Evolutionary conservation across 2,797 vertebrate genomes (phyloP).

Genomic region (Potorous gilbertii): DNA sequence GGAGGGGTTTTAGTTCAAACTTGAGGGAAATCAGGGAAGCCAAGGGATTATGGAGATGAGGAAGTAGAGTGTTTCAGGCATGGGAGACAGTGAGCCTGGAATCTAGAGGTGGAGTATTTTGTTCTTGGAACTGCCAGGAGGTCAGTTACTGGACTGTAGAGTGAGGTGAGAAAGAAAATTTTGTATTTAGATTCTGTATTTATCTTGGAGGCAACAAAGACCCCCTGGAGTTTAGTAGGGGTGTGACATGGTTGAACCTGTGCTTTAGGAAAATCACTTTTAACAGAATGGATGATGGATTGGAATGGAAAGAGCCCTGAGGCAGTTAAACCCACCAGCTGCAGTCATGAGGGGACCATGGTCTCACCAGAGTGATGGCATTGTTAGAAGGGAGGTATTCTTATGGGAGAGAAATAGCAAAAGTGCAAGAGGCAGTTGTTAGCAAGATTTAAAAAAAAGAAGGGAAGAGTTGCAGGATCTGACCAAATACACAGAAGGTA

Average conservation of each 20-base stretch:
- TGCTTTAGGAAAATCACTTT: neutral
- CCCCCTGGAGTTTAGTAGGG: neutral
- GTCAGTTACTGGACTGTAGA: neutral
- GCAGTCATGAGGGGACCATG: no score
- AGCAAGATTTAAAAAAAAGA: neutral
- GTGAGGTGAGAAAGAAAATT: neutral
- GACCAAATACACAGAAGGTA: neutral
- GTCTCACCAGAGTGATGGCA: neutral
- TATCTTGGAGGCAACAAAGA: neutral
- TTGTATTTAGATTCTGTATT: neutral
- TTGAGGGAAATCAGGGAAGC: neutral
- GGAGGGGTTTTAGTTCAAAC: neutral
- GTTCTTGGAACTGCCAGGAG: neutral
- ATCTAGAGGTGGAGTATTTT: neutral
- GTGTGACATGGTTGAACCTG: neutral
- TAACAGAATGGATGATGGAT: neutral
- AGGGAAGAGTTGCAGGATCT: neutral
- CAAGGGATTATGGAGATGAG: neutral
- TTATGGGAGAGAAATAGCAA: neutral
- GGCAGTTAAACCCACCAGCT: neutral
- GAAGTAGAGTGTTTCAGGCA: neutral
- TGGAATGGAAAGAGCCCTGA: neutral
- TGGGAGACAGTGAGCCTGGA: neutral
- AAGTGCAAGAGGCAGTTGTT: neutral
- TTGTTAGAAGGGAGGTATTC: neutral